Conservation (phyloP, 2,113 vertebrate species). For the Ophiodon elongatus region DNA sequence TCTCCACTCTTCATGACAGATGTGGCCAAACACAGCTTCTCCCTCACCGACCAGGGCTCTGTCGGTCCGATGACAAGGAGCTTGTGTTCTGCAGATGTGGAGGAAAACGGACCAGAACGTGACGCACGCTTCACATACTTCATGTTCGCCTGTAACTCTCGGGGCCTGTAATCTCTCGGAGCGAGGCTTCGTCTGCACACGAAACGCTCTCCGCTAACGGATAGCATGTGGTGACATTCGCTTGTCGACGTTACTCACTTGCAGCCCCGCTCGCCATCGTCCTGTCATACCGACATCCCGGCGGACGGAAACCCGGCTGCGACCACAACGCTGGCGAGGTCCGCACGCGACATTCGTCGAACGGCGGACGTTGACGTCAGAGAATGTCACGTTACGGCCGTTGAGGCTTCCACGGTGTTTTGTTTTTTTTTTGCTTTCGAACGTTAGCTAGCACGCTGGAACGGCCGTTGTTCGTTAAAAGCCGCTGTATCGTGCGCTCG, state of each 20-base stretch:
- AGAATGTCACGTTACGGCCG: constrained; percentile 22
- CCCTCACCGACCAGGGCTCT: constrained; percentile 96
- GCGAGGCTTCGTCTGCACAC: not conserved
- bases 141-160: constrained; percentile 1
- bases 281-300: constrained; percentile 79
- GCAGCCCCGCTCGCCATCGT: constrained; percentile 86
- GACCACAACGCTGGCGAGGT: constrained; percentile 30
- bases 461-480: constrained; percentile 39
- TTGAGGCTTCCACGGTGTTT: constrained; percentile 15
- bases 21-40: constrained; percentile 96
- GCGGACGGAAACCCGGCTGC: constrained; percentile 37
- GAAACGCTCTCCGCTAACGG: constrained; percentile 56
- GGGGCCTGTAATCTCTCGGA: constrained; percentile 26
- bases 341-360: constrained; percentile 9
- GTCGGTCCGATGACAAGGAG: constrained; percentile 92
- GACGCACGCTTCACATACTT: not conserved
- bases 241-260: constrained; percentile 79
- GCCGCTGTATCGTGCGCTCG: constrained; percentile 44
- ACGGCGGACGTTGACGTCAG: constrained; percentile 32
- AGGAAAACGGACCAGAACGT: not conserved
- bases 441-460: constrained; percentile 33
- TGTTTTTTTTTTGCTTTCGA: not conserved
- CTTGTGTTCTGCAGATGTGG: constrained; percentile 90
- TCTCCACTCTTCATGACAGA: constrained; percentile 98
- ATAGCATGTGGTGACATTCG: constrained; percentile 57